Percentiles rank a stretch among this genome's conserved stretches.
Conservation (phyloP, 2,888 invertebrate genomes). For the Calameuta filiformis region DNA sequence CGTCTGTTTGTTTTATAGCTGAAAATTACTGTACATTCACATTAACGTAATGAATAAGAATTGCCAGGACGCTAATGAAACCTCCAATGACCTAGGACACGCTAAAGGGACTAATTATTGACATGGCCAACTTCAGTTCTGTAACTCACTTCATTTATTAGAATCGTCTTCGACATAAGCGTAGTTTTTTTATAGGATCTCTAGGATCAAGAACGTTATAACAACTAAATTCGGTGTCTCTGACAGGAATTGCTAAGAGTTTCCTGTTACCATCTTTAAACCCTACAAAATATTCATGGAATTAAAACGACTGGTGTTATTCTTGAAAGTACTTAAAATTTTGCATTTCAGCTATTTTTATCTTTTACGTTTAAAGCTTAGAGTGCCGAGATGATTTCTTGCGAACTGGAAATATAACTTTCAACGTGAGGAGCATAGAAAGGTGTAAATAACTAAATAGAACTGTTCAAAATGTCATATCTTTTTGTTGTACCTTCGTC, state of each 20-base stretch:
- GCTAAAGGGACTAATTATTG: not conserved
- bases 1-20: not conserved
- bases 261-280: not conserved
- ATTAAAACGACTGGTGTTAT: not conserved
- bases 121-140: not conserved
- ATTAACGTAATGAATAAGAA: constrained; percentile 5
- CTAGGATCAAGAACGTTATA: not conserved
- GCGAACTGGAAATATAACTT: not conserved
- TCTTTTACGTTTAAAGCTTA: not conserved
- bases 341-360: not conserved
- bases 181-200: not conserved
- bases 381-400: not conserved
- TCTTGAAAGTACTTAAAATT: not conserved
- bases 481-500: not conserved
- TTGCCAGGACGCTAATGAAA: constrained; percentile 3
- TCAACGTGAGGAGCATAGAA: not conserved
- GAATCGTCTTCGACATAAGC: not conserved
- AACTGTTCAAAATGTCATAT: not conserved
- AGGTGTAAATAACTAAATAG: too few relatives aligned
- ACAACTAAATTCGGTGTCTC: not conserved
- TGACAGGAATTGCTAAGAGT: not conserved
- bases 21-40: not conserved
- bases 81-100: not conserved
- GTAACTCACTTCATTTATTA: not conserved
- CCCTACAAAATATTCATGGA: not conserved